Evolutionary conservation across 2,797 vertebrate genomes (phyloP), one percentile per base, ranked within the genome.

Genomic region (Neomorphus geoffroyi): DNA sequence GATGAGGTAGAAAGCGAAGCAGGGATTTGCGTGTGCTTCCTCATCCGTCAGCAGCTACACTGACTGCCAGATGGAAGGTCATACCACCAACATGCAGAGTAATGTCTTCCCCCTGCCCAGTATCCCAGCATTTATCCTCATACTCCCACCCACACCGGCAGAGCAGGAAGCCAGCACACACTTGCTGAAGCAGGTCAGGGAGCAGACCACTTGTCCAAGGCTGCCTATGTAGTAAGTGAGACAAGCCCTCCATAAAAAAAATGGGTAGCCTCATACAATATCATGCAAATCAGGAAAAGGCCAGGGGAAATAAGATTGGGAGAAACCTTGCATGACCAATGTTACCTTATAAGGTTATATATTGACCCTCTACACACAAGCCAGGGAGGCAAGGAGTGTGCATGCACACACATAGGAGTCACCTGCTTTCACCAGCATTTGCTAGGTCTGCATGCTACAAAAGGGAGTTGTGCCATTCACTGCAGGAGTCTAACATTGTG

Each of bases 201-300:
- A 94, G 39, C 66, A 79, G 90, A 69, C 70, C 82, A 62, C 80
- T 88, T 0, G 37, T 83, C 70, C 58, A 70, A 54, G 73, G 92
- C 93, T 84, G 77, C 66, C 33, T 35, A 37, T 2, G 0, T 56
- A n/a, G 51, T 75, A 94, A 90, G 41, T 69, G 80, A 91, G 87
- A 94, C 86, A 75, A 75, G 17, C 45, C 86, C 88, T 94, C 70
- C 88, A 90, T 78, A 90, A 94, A 74, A 91, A 71, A 46, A 28
- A n/a, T 82, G 66, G 62, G 10, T 41, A 41, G 39, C 73, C 77
- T 86, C 14, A 1, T 33, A 43, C 8, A 3, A 0, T 35, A 78
- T 16, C 73, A 69, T 45, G 62, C 62, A 88, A 81, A 95, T 53
- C 61, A 69, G 66, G 83, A 90, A 75, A 69, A 69, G 54, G 46